A percentile compares a stretch with the other conserved stretches of the same genome.
Evolutionary conservation across 2,797 vertebrate genomes (phyloP).

Genomic region (Oryzias dopingdopingensis): DNA sequence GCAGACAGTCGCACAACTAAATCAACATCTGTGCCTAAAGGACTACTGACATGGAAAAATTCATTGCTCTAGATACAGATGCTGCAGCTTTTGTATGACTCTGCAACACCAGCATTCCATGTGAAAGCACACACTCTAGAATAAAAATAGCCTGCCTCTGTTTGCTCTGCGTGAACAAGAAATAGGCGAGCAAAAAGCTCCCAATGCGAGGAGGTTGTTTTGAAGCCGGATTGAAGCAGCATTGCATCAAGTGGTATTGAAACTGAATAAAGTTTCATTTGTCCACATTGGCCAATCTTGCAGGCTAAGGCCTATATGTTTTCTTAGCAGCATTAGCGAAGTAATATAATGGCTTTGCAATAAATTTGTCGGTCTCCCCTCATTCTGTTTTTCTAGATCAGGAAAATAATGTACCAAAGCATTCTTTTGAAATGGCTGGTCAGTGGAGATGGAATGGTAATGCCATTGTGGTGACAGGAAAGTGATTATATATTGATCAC

Average conservation of each 20-base stretch:
- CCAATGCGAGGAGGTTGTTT: not conserved
- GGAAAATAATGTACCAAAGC: conserved; percentile 44
- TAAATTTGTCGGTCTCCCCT: conserved; percentile 7
- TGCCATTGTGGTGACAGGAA: conserved; percentile 62
- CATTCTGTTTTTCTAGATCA: conserved; percentile 65
- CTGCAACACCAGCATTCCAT: not conserved
- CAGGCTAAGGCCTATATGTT: not conserved
- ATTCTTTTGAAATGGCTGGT: conserved; percentile 59
- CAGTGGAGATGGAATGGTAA: conserved; percentile 43
- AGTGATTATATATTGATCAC: conserved; percentile 76
- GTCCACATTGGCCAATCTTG: too few relatives aligned
- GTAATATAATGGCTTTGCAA: conserved; percentile 32
- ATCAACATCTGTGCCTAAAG: not conserved
- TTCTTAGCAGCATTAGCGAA: conserved; percentile 18
- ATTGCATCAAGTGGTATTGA: not conserved
- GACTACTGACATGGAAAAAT: not conserved
- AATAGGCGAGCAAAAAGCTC: not conserved
- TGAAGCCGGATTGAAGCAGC: too few relatives aligned
- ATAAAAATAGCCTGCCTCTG: not conserved
- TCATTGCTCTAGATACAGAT: not conserved
- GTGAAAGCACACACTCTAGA: not conserved
- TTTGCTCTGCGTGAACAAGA: not conserved
- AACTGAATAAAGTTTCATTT: not conserved
- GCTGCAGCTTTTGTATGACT: not conserved
- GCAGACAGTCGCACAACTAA: not conserved